Base-by-base conservation (phyloP, 2,888 invertebrate genomes). In the Athetis lepigone region DNA sequence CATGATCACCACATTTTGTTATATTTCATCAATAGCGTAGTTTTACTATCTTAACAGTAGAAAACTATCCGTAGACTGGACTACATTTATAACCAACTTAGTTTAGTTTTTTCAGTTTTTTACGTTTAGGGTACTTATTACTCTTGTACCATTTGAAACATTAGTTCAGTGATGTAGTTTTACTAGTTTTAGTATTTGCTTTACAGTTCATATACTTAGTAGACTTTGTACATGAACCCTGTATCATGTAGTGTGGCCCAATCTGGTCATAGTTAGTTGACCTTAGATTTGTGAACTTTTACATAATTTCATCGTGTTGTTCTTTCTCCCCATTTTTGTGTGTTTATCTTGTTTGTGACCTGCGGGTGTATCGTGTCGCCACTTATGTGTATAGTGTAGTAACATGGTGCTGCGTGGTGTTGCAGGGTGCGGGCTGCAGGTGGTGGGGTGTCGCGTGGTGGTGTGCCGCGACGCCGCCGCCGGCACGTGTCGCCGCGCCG, bases 391-490 rank as follows among this genome's bases (percentile, higher is more conserved):
- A 39, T 8, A 3, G 21, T 8, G 7, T 9, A 33, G 45, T 59
- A 29, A 55, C 4, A 16, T 5, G 0, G 19, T 3, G 16, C 9
- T 73, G 57, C 50, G 54, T 70, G 61, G 59, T 70, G 65, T 96
- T 96, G 71, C 96, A 98, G 98, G 98, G 96, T 98, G 97, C 96
- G 97, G 97, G 96, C 98, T 98, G 96, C 98, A 98, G 96, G 97
- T 98, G 96, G 97, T 97, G 96, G 98, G 98, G 95, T 97, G 98
- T 95, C 97, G 98, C 95, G 98, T 98, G 96, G 98, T 98, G 95
- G 98, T 98, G 93, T 98, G 98, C 95, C 98, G 98, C 94, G 98
- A 98, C 96, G 98, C 98, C 94, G 98, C 98, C 90, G 98, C 98
- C 94, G 98, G 98, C 95, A 97, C 97, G 95, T 98, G 98, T 95